Conservation (phyloP, 2,113 vertebrate species). For the Coptodon bakossiorum region DNA sequence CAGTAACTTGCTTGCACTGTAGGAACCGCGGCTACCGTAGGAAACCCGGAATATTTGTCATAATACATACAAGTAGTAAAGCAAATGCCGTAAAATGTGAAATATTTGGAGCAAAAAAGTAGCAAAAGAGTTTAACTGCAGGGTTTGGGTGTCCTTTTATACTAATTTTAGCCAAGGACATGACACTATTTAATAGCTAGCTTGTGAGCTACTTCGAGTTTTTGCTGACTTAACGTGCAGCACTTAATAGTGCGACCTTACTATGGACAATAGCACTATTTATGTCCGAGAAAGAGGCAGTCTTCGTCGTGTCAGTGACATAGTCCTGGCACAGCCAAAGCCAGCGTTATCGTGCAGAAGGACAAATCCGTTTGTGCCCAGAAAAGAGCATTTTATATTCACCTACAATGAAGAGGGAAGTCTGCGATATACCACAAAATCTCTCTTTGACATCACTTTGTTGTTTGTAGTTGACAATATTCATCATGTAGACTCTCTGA, state of each 20-base stretch:
- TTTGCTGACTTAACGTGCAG: background rate
- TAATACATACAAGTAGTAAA: background rate
- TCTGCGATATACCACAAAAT: conserved; percentile 86
- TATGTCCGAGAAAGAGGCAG: conserved; percentile 85
- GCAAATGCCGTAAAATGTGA: background rate
- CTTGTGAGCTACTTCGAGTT: background rate
- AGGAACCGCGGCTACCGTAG: background rate
- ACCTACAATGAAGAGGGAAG: conserved; percentile 88
- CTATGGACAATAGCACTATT: conserved; percentile 67
- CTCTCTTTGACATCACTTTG: conserved; percentile 84
- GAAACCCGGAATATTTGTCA: background rate
- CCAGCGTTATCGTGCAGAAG: conserved; percentile 41
- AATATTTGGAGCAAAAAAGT: background rate
- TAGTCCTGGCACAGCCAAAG: conserved; percentile 56
- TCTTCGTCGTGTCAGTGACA: conserved; percentile 73
- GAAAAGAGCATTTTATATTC: conserved; percentile 88
- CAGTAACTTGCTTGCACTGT: background rate
- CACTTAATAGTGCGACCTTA: background rate
- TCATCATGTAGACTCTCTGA: conserved; percentile 87
- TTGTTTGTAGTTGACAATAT: conserved; percentile 89
- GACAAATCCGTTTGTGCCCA: conserved; percentile 68
- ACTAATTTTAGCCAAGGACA: background rate
- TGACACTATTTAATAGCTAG: background rate
- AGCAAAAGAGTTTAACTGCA: background rate
- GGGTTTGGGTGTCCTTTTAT: background rate